These are phyloP conservation scores for Mesembrinibis cayennensis DNA, from an alignment of 2,113 vertebrate genomes.

Conservation along the genomic window DNA sequence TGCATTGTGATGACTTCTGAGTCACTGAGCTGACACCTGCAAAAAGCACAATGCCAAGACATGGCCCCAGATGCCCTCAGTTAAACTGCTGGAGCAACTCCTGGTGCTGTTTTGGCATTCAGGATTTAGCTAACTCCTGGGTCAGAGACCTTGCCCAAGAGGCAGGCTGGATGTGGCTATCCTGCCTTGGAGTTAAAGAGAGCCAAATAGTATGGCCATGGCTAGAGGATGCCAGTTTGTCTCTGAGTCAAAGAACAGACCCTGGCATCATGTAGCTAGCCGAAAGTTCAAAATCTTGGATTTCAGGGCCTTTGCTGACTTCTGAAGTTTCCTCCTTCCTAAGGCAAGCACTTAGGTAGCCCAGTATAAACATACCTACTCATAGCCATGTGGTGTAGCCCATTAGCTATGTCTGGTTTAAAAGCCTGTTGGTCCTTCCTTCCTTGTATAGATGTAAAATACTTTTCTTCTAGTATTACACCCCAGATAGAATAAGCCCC, in stretches of 20 bases:
- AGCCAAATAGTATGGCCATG: neutral
- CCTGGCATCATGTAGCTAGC: neutral
- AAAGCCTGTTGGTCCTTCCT: neutral
- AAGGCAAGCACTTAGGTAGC: neutral
- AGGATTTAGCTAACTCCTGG: neutral
- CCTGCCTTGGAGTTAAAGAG: neutral
- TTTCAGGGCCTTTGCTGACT: neutral
- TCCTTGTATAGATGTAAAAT: neutral
- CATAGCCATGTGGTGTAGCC: neutral
- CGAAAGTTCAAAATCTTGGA: neutral
- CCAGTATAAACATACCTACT: neutral
- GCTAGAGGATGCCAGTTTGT: neutral
- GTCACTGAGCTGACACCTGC: neutral
- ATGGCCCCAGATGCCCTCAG: fast-evolving
- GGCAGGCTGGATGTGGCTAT: neutral
- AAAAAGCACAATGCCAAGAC: neutral
- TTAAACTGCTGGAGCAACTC: neutral
- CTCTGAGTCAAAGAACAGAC: neutral
- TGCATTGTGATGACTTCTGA: neutral
- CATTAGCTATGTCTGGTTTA: neutral
- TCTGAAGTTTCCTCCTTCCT: neutral
- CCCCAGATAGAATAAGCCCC: neutral
- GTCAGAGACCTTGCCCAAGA: neutral
- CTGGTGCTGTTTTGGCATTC: neutral
- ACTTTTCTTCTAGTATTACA: neutral